Evolutionary conservation across 64 coral and sea anemone species (phyloP), one percentile per base, ranked within the genome.

Genomic region (Actinia equina): DNA sequence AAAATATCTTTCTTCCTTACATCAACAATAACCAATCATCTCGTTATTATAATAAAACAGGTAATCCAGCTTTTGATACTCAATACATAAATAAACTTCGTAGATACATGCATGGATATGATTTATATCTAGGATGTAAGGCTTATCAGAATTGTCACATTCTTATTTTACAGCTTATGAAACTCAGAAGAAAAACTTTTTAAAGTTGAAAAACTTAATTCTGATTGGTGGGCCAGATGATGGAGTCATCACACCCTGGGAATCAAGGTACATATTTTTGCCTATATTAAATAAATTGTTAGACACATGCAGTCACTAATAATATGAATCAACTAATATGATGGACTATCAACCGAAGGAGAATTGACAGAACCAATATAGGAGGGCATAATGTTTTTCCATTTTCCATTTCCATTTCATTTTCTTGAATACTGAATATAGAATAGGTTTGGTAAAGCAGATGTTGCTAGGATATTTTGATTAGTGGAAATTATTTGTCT

Each of bases 231-330:
- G 97, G 10, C 97, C 97, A 62, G 93, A 95, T 88, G 97, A 99
- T 89, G 97, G 93, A 19, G 97, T 99, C 17, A 99, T 99, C 17
- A 99, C 91, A 49, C 97, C 97, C 3, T 99, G 97, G 97, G 93
- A 99, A 45, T 99, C 97, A 82, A 91, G 88, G 97, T 99, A 93
- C 14, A 13, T 74, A 27, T 49, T 4, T 49, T 49, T 49, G 7
- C 46, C 46, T 6, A 49, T 49, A 49, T 49, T 6, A 49, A 49
- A 49, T 49, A 49, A 49, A 49, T 49, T 37, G 30, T 37, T 37
- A 37, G 30, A 37, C 30, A 37, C 30, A 37, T 37, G 30, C 30
- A 37, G 30, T 37, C 30, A 37, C 30, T 37, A 37, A 37, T 37
- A 37, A 37, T 37, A 37, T 37, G 30, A 37, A 37, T 37, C 30